Evolutionary conservation across 2,113 vertebrate species (phyloP).

Genomic region (Hoplias malabaricus): DNA sequence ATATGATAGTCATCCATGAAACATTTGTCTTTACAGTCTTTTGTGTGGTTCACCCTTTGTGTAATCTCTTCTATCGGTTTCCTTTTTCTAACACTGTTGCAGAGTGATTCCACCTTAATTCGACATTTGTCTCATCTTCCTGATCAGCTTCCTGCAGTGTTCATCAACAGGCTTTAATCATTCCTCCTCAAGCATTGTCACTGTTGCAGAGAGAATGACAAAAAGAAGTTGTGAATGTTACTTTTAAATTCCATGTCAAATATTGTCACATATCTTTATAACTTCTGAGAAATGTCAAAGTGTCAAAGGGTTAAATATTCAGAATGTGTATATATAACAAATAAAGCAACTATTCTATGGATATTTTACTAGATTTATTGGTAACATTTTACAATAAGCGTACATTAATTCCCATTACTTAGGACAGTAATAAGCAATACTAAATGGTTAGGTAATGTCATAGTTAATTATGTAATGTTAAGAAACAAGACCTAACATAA

Average conservation of each 20-base stretch:
- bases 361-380: too few relatives aligned
- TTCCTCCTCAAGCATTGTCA: neutral
- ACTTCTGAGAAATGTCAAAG: too few relatives aligned
- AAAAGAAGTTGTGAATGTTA: neutral
- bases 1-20: neutral
- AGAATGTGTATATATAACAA: too few relatives aligned
- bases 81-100: neutral
- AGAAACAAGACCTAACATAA: too few relatives aligned
- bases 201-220: constrained; percentile 14
- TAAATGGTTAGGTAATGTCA: too few relatives aligned
- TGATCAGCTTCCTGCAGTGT: neutral
- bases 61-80: constrained; percentile 8
- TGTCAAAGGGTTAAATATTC: too few relatives aligned
- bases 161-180: neutral
- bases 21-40: constrained; percentile 1
- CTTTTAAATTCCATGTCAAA: neutral
- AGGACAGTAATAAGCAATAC: too few relatives aligned
- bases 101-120: neutral
- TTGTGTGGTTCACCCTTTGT: neutral
- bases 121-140: neutral
- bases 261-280: too few relatives aligned
- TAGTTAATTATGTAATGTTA: too few relatives aligned
- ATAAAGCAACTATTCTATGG: too few relatives aligned
- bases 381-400: too few relatives aligned
- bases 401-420: too few relatives aligned